Base-by-base conservation (phyloP, 2,797 vertebrate genomes). In the Acipenser transmontanus region DNA sequence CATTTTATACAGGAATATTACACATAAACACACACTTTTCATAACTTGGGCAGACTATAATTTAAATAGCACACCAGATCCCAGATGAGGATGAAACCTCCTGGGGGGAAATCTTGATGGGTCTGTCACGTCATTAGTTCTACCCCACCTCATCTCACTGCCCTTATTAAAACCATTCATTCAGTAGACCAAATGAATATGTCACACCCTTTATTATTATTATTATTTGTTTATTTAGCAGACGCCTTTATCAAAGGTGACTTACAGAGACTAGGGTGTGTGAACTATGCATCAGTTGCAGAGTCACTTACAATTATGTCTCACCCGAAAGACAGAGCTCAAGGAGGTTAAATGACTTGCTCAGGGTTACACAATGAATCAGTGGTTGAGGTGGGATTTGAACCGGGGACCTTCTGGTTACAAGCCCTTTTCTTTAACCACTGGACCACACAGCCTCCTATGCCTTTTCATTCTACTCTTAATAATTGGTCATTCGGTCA, bases 101-200 rank as follows among this genome's bases (percentile, higher is more conserved):
- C 85, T 85, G 73, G 78, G 82, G 87, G 82, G 76, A 67, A 73
- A 70, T 79, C 80, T 68, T 83, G 83, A 87, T 87, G 85, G 81
- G 84, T 76, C 85, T 87, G 87, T 75, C 83, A 78, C 87, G 87
- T 87, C 88, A 87, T 91, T 87, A 89, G 84, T 77, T 80, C 80
- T 88, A 78, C 82, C 91, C 90, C 78, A 86, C 86, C 80, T 85
- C 82, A 83, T 74, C 62, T 76, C 78, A 75, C 76, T 84, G 87
- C 76, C 88, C 91, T 93, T 93, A 94, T 93, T 94, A 95, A 93
- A 94, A 83, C 89, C 91, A 93, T 93, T 93, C 88, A 88, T 93
- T 88, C 88, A 88, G 90, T 85, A 91, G 86, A 81, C 89, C 87
- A 88, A 90, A 90, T 83, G 87, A 93, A 84, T 86, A 86, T 89